These are phyloP conservation scores for Halictus quadricinctus DNA, from an alignment of 2,888 invertebrate species.

Conservation along the genomic window DNA sequence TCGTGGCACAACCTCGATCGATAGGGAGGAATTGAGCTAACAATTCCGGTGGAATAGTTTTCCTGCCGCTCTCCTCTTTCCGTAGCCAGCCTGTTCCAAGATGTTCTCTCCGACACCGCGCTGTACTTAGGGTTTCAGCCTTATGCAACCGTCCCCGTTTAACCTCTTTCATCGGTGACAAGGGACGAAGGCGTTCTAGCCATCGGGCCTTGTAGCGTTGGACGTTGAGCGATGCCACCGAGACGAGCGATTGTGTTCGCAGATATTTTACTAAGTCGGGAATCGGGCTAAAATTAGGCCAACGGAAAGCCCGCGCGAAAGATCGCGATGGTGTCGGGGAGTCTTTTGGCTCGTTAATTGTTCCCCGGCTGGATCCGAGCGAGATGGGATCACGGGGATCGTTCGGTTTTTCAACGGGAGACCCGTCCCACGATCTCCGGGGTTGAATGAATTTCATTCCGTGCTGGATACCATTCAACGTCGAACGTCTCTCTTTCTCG, in stretches of 20 bases:
- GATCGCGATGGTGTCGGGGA: conserved; percentile 32
- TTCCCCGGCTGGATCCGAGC: conserved; percentile 1
- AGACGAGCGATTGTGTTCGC: conserved; percentile 80
- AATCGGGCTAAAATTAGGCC: conserved; percentile 76
- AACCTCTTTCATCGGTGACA: conserved; percentile 68
- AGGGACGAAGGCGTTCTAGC: conserved; percentile 73
- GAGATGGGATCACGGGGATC: conserved; percentile 3
- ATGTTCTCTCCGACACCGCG: conserved; percentile 11
- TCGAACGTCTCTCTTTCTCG: conserved; percentile 14
- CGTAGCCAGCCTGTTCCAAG: conserved; percentile 26
- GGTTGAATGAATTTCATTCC: conserved; percentile 61
- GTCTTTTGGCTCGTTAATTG: conserved; percentile 58
- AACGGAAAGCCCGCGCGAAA: conserved; percentile 40
- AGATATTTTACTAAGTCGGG: conserved; percentile 74
- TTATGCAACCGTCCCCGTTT: conserved; percentile 69
- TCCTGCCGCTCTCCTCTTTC: conserved; percentile 11
- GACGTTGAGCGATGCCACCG: conserved; percentile 81
- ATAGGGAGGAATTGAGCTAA: neutral
- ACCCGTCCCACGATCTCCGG: neutral
- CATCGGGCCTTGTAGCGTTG: conserved; percentile 79
- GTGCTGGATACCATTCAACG: conserved; percentile 49
- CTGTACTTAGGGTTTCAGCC: conserved; percentile 50
- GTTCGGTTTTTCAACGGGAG: neutral
- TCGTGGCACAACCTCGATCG: neutral
- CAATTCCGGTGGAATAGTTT: neutral